phyloP scores from a whole-genome alignment of 2,113 vertebrate genomes.

The Neolamprologus longior region DNA sequence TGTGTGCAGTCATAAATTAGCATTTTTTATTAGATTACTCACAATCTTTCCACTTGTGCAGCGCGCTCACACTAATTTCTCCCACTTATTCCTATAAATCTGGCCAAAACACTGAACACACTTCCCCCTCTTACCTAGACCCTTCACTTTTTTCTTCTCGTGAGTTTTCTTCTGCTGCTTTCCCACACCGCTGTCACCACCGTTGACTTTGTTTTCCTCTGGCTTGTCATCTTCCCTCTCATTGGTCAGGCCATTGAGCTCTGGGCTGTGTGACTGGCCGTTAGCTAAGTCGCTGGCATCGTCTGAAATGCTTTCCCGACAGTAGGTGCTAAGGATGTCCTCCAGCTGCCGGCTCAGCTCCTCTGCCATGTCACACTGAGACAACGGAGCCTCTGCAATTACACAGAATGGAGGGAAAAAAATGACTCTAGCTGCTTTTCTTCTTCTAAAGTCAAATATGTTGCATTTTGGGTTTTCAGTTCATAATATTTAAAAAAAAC shows the following conservation, averaged over 20 bases:
- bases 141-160: conserved; percentile 95
- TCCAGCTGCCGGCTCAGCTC: conserved; percentile 91
- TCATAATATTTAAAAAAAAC: background rate
- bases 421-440: background rate
- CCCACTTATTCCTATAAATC: background rate
- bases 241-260: conserved; percentile 74
- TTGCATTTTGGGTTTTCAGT: background rate
- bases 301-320: conserved; percentile 74
- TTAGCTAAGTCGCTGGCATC: conserved; percentile 72
- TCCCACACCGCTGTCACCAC: conserved; percentile 63
- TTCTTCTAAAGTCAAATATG: background rate
- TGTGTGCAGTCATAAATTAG: background rate
- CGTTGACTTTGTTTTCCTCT: conserved; percentile 66
- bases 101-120: background rate
- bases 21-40: background rate
- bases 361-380: conserved; percentile 80
- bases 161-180: conserved; percentile 84
- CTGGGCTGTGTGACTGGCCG: conserved; percentile 75
- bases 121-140: conserved; percentile 75
- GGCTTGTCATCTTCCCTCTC: conserved; percentile 75
- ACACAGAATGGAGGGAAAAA: background rate
- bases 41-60: background rate
- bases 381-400: conserved; percentile 16
- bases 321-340: conserved; percentile 94
- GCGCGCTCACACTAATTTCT: background rate